Evolutionary conservation across 2,888 invertebrate genomes (phyloP), one percentile per base, ranked within the genome.

Genomic region (Aleiodes testaceus): DNA sequence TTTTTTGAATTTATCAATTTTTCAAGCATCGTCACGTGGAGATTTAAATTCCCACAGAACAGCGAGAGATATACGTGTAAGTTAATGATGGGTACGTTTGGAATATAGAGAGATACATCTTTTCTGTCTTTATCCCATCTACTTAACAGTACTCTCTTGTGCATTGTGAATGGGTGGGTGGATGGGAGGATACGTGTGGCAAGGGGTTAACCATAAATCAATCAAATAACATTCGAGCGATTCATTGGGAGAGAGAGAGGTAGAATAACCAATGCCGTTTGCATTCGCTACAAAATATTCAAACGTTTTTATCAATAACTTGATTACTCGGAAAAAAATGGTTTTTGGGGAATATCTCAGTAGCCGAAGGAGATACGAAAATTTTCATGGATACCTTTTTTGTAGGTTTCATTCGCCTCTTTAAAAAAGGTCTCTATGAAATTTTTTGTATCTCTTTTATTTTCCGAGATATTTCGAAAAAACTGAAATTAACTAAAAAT

Each of bases 201-300:
- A 79, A 36, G 81, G 65, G 79, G 82, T 82, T 78, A 78, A 77
- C 79, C 80, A 80, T 82, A 84, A 84, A 84, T 84, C 84, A 82
- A 83, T 83, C 82, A 81, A 75, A 71, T 70, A 74, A 76, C 76
- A 78, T 78, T 76, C 72, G 75, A 75, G 75, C 72, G 73, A 70
- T 74, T 71, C 72, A 64, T 74, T 59, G 55, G 26, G 55, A 26
- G 36, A 11, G 11, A 36, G 72, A 42, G 69, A 69, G 67, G 70
- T 71, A 73, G 69, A 72, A 53, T 69, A 74, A 70, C 72, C 75
- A 71, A 74, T 47, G 49, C 18, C 69, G 44, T 70, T 30, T 30
- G 49, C 73, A 73, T 71, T 68, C 68, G 65, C n/a, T 67, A 67
- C 53, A 4, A 22, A 26, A 20, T 22, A n/a, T 26, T 49, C 20